Conservation (phyloP, 2,797 vertebrate species). For the Manis javanica region DNA sequence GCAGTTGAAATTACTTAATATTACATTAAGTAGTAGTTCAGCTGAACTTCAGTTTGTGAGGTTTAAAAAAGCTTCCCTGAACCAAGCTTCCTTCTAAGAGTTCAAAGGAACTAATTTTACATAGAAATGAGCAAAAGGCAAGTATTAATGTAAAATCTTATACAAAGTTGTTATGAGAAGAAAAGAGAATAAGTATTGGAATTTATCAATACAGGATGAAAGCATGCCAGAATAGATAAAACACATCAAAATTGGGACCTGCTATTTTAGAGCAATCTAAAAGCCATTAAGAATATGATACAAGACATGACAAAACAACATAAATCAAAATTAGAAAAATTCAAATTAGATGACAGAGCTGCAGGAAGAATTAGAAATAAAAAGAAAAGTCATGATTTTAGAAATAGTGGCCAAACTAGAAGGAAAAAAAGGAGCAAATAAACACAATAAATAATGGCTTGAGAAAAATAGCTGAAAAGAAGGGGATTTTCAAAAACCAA, state of each 20-base stretch:
- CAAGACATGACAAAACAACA: background rate
- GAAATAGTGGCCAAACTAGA: background rate
- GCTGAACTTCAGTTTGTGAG: background rate
- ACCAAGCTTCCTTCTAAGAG: background rate
- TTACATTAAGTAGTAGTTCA: background rate
- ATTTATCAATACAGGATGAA: background rate
- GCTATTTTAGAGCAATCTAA: background rate
- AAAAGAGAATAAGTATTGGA: background rate
- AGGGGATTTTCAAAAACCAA: background rate
- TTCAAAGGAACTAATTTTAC: background rate
- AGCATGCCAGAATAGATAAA: background rate
- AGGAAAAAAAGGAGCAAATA: background rate
- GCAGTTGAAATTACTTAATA: background rate
- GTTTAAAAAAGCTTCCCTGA: background rate
- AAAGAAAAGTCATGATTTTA: background rate
- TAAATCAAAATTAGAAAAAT: slow-evolving; percentile 16
- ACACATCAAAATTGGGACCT: background rate
- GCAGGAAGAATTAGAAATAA: slow-evolving; percentile 31
- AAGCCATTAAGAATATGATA: background rate
- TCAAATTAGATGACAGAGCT: background rate
- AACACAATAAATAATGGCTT: background rate
- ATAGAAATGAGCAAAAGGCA: background rate
- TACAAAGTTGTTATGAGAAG: background rate
- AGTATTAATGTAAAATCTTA: background rate
- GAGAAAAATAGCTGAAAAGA: background rate